Evolutionary conservation across 2,888 invertebrate genomes (phyloP).

Genomic region (Andrena bucephala): DNA sequence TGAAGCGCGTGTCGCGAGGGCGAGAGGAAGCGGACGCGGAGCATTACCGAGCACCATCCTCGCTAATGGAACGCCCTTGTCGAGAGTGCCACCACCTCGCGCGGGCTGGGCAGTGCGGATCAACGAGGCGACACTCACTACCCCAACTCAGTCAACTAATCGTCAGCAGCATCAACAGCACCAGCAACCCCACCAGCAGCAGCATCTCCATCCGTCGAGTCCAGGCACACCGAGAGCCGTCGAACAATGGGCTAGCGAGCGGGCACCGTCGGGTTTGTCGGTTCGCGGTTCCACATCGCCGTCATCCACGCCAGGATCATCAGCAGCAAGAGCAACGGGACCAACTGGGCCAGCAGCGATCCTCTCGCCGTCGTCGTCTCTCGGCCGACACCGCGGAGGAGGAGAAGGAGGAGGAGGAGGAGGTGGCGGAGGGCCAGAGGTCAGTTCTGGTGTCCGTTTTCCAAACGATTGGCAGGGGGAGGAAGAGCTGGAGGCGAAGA

Average conservation of each 20-base stretch:
- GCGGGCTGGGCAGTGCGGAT: constrained; percentile 83
- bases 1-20: constrained; percentile 85
- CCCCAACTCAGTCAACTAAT: constrained; percentile 61
- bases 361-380: constrained; percentile 59
- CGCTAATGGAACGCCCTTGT: constrained; percentile 84
- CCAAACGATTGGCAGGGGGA: constrained; percentile 66
- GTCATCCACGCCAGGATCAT: constrained; percentile 63
- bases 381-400: constrained; percentile 42
- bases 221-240: constrained; percentile 67
- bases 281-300: constrained; percentile 70
- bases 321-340: constrained; percentile 48
- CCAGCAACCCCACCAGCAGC: constrained; percentile 26
- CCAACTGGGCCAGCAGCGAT: constrained; percentile 44
- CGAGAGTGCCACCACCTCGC: constrained; percentile 83
- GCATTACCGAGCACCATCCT: constrained; percentile 80
- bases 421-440: constrained; percentile 24
- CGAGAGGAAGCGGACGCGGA: constrained; percentile 85
- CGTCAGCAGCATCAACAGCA: constrained; percentile 41
- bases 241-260: constrained; percentile 77
- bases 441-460: constrained; percentile 52
- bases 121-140: constrained; percentile 73
- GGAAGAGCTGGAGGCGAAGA: constrained; percentile 73
- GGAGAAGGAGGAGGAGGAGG: constrained; percentile 58
- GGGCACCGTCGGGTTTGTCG: constrained; percentile 67
- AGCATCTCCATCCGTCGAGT: constrained; percentile 55